These are phyloP conservation scores for Leuciscus waleckii DNA, from an alignment of 2,797 vertebrate species.

Conservation along the genomic window DNA sequence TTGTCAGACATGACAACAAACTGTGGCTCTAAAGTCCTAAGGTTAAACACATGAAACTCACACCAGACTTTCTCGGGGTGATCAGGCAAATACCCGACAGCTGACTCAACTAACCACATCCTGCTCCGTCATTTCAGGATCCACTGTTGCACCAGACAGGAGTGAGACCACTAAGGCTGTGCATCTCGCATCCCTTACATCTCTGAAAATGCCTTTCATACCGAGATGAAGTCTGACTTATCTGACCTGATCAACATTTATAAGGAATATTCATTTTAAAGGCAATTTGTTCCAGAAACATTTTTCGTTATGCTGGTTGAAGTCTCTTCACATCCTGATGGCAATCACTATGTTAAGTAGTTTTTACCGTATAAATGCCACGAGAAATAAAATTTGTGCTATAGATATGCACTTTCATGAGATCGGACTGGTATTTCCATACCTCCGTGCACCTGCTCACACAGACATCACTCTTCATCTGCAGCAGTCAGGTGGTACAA, in stretches of 20 bases:
- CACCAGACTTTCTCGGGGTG: conserved; percentile 62
- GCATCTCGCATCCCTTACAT: background rate
- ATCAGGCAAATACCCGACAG: conserved; percentile 74
- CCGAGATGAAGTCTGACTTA: background rate
- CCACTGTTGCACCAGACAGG: background rate
- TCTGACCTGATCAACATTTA: background rate
- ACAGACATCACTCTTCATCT: no score
- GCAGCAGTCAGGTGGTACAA: no score
- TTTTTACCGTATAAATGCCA: no score
- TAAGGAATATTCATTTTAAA: background rate
- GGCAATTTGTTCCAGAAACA: no score
- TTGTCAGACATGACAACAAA: conserved; percentile 70
- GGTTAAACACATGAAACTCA: conserved; percentile 60
- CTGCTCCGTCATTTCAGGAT: conserved; percentile 9
- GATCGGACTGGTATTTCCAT: no score
- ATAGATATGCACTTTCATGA: no score
- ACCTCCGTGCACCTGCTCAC: no score
- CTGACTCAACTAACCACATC: conserved; percentile 36
- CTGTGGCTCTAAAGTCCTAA: conserved; percentile 57
- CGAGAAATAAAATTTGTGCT: no score
- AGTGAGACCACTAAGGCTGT: conserved; percentile 18
- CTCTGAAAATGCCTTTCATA: background rate
- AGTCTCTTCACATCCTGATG: no score
- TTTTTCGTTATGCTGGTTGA: no score
- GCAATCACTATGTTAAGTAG: no score